Conservation (phyloP, 2,797 vertebrate genomes). For the Naso thynnoides region DNA sequence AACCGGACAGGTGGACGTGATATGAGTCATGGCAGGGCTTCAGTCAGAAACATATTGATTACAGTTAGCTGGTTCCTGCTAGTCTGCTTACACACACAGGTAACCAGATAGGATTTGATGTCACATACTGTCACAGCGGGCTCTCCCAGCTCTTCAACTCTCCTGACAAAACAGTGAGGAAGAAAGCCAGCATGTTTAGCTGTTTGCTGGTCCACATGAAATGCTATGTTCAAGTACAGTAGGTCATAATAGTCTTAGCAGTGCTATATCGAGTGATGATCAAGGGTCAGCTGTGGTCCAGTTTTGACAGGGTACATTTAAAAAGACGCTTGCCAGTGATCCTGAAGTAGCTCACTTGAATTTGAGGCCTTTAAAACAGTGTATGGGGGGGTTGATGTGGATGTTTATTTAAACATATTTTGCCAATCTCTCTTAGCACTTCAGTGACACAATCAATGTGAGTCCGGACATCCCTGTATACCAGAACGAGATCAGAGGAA, state of each 20-base stretch:
- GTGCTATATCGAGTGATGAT: constrained; percentile 31
- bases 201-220: constrained; percentile 20
- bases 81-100: constrained; percentile 56
- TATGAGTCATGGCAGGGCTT: constrained; percentile 50
- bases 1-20: constrained; percentile 56
- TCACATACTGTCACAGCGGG: constrained; percentile 44
- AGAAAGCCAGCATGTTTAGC: constrained; percentile 21
- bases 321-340: constrained; percentile 12
- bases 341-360: constrained; percentile 14
- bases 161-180: constrained; percentile 36
- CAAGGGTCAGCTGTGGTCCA: constrained; percentile 34
- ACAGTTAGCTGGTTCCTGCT: constrained; percentile 62
- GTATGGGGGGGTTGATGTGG: neutral
- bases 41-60: constrained; percentile 67
- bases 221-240: constrained; percentile 29
- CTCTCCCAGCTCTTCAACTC: constrained; percentile 26
- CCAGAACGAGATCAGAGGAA: constrained; percentile 87
- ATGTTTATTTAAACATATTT: constrained; percentile 13
- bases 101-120: constrained; percentile 58
- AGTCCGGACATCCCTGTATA: constrained; percentile 88
- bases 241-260: constrained; percentile 34
- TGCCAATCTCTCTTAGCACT: constrained; percentile 68
- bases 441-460: constrained; percentile 91
- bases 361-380: constrained; percentile 35
- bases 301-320: constrained; percentile 32